Conservation (phyloP, 1,140 invertebrate genomes). For the Leptinotarsa undecemlineata region DNA sequence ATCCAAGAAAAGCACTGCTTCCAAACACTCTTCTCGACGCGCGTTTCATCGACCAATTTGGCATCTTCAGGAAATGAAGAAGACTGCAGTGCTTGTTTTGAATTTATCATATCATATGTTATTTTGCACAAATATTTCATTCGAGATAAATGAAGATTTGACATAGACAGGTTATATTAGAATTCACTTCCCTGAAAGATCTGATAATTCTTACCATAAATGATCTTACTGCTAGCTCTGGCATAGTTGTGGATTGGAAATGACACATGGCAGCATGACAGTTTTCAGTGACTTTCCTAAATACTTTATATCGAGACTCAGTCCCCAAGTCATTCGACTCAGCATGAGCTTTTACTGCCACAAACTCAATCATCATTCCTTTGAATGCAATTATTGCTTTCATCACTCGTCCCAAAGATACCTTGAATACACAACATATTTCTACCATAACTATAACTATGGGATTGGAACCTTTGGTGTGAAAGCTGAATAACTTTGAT, state of each 20-base stretch:
- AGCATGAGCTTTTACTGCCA: conserved; percentile 86
- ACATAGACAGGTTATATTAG: not conserved
- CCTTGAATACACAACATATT: conserved; percentile 9
- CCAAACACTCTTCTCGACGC: too few species aligned
- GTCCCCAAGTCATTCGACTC: conserved; percentile 79
- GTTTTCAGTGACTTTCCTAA: conserved; percentile 92
- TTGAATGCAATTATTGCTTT: conserved; percentile 89
- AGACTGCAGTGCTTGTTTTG: too few species aligned
- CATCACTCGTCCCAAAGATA: conserved; percentile 79
- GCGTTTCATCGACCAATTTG: too few species aligned
- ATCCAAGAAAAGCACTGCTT: too few species aligned
- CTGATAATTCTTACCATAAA: conserved; percentile 72
- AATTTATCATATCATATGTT: too few species aligned
- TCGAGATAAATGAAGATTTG: not conserved
- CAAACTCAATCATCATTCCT: conserved; percentile 94
- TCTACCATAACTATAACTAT: too few species aligned
- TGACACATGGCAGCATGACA: conserved; percentile 94
- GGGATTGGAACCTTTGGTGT: too few species aligned
- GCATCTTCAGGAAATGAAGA: too few species aligned
- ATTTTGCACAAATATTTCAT: too few species aligned
- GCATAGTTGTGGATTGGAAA: conserved; percentile 87
- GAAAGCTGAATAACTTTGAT: too few species aligned
- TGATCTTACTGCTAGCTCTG: conserved; percentile 85
- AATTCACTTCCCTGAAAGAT: conserved; percentile 14
- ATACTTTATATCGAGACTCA: conserved; percentile 88